Evolutionary conservation across 2,888 invertebrate species (phyloP), one percentile per base, ranked within the genome.

Genomic region (Oxystoma pomonae): DNA sequence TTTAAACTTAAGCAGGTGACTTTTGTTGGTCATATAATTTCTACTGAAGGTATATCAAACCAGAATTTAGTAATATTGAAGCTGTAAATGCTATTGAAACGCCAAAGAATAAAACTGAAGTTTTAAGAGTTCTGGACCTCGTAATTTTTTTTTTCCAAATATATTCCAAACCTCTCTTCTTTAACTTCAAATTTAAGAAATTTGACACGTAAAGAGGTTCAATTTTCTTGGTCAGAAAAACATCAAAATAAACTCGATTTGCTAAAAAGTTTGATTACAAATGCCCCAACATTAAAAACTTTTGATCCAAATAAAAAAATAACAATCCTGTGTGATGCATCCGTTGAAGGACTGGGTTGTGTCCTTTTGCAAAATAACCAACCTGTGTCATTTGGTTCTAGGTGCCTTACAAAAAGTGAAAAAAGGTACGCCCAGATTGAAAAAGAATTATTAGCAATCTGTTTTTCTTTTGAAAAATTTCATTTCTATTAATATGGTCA

Each of bases 381-480:
- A 16, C 68, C 69, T 12, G 62, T 70, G 20, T n/a, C n/a, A n/a
- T n/a, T n/a, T n/a, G n/a, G n/a, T n/a, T n/a, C n/a, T n/a, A n/a
- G n/a, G n/a, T n/a, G n/a, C 53, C 55, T 70, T 56, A 65, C 49
- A 21, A 61, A 65, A 20, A 16, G 64, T 18, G 68, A 70, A 60
- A 52, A 58, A 21, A 70, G 65, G 16, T 76, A 72, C 63, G 70
- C 74, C 12, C 74, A 75, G 65, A 76, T 77, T 18, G 76, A 77
- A 60, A 77, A 77, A 63, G 75, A 77, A 60, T 59, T 73, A 2
- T 52, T 75, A n/a, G 0, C 35, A 7, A 76, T 77, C n/a, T n/a
- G 67, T 3, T 75, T 75, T 66, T 73, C 71, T 1, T 72, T 71
- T 60, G 59, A 68, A 55, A 74, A 72, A 63, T 76, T 76, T 66